Percentiles rank a stretch among this genome's conserved stretches.
These are phyloP conservation scores for Acronicta alni DNA, from an alignment of 2,888 invertebrate genomes.

Conservation along the genomic window DNA sequence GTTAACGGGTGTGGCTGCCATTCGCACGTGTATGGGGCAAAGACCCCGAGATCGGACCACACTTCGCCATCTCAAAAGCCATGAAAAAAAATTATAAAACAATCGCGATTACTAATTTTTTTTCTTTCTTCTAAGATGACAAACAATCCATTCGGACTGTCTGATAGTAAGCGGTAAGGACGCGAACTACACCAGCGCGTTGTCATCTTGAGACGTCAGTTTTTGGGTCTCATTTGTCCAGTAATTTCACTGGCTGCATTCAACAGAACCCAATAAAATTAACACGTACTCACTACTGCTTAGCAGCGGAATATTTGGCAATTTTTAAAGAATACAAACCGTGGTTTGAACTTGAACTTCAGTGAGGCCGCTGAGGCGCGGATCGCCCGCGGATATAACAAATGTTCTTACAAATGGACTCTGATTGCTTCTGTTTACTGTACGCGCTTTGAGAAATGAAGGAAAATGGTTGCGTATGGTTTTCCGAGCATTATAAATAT, in stretches of 20 bases:
- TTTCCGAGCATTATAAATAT: not conserved
- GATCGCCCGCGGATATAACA: slow-evolving; percentile 26
- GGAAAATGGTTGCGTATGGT: slow-evolving; percentile 8
- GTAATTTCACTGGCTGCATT: too few species aligned
- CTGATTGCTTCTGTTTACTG: slow-evolving; percentile 7
- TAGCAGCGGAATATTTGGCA: too few species aligned
- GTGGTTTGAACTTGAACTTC: slow-evolving; percentile 42
- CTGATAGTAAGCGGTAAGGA: too few species aligned
- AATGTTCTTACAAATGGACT: slow-evolving; percentile 14
- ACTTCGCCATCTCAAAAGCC: slow-evolving; percentile 51
- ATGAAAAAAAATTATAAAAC: slow-evolving; percentile 44
- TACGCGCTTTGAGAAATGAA: slow-evolving; percentile 3
- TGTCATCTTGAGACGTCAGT: too few species aligned
- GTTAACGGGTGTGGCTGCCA: slow-evolving; percentile 77
- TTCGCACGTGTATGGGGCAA: slow-evolving; percentile 78
- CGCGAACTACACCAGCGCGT: too few species aligned
- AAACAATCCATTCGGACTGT: too few species aligned
- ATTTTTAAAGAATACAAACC: not conserved
- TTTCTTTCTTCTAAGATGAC: too few species aligned
- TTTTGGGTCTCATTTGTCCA: too few species aligned
- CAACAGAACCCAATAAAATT: too few species aligned
- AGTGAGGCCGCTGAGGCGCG: slow-evolving; percentile 34
- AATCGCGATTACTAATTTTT: slow-evolving; percentile 23
- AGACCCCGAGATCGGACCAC: slow-evolving; percentile 71
- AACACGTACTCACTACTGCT: too few species aligned